Evolutionary conservation across 1,140 invertebrate genomes (phyloP).

Genomic region (Macrosteles quadrilineatus): DNA sequence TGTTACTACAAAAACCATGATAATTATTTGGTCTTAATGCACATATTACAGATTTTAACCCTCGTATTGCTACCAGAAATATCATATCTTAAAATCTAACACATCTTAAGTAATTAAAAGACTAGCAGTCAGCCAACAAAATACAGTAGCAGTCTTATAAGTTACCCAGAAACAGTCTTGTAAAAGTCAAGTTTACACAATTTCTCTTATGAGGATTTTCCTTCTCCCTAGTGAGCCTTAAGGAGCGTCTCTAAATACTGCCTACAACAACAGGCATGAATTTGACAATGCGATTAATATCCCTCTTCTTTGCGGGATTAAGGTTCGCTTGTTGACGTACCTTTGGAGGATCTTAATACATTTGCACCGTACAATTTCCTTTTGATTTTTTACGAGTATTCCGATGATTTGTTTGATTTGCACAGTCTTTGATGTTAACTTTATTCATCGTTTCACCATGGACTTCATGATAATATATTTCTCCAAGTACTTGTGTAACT

Average conservation of each 20-base stretch:
- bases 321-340: conserved; percentile 4
- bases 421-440: neutral
- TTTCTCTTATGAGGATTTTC: too few species aligned
- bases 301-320: neutral
- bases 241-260: neutral
- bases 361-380: neutral
- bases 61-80: too few species aligned
- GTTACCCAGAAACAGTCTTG: too few species aligned
- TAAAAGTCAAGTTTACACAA: too few species aligned
- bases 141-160: too few species aligned
- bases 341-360: neutral
- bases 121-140: too few species aligned
- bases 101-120: too few species aligned
- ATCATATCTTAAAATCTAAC: too few species aligned
- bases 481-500: conserved; percentile 21
- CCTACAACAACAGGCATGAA: conserved; percentile 19
- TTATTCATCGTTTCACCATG: neutral
- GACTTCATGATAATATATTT: conserved; percentile 3
- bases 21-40: too few species aligned
- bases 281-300: conserved; percentile 24
- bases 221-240: too few species aligned
- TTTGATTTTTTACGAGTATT: neutral
- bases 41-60: too few species aligned
- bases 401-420: neutral
- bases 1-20: too few species aligned